Evolutionary conservation across 1,140 invertebrate genomes (phyloP), one percentile per base, ranked within the genome.

Genomic region (Brachionus paranguensis): DNA sequence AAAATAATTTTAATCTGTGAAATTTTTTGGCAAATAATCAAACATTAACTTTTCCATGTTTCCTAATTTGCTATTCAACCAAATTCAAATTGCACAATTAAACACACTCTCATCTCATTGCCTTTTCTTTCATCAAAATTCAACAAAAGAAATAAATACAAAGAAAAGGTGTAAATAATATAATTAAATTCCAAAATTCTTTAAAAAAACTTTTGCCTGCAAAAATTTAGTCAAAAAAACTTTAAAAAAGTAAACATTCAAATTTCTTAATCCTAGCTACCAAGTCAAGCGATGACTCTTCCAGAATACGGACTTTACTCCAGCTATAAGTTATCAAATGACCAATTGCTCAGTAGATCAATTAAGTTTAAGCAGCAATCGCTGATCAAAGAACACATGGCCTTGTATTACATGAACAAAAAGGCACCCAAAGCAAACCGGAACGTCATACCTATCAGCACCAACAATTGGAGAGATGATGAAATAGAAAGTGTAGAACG

Each of bases 301-400:
- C 14, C 43, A 27, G 27, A 24, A 24, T n/a, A 50, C 20, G 45
- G 45, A 24, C 20, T 76, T 11, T 76, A 76, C 43, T 76, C 72
- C 1, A 76, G 29, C 27, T 50, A 37, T 14, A 29, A 24, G 2
- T 20, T 76, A 27, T 43, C 68, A 17, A 43, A 72, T 17, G 68
- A 72, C n/a, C 68, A 41, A 72, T 11, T 50, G 47, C 43, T 76
- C 7, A 76, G 29, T 29, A 17, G 43, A 17, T 50, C 43, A 24
- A 50, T 47, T 12, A 76, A 76, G 47, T 76, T 76, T 24, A 76
- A 76, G 14, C 41, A 50, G 27, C 72, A 76, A 14, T 27, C 24
- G 6, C 8, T 76, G 3, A 76, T 76, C 20, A 76, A 76, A 33
- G 72, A 76, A 24, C 43, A 76, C 43, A 76, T 76, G 72, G 45